Conservation (phyloP, 2,797 vertebrate species). For the Parauchenoglanis ngamensis region DNA sequence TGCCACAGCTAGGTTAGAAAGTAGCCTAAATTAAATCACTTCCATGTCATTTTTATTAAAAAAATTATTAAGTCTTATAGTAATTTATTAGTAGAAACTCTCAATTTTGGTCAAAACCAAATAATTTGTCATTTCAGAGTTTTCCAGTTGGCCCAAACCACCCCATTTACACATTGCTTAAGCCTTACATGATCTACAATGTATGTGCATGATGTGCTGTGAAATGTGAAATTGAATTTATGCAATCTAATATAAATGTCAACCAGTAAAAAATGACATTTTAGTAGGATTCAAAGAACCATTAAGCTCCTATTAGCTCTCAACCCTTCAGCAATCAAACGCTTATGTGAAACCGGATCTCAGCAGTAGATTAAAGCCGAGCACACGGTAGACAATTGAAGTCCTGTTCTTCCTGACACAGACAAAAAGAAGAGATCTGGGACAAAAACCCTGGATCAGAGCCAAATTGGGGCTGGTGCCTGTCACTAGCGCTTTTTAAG, state of each 20-base stretch:
- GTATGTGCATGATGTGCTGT: slow-evolving; percentile 7
- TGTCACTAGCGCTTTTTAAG: background rate
- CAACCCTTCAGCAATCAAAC: slow-evolving; percentile 14
- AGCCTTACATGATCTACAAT: slow-evolving; percentile 23
- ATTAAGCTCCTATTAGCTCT: slow-evolving; percentile 27
- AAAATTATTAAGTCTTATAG: too few species aligned
- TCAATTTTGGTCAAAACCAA: background rate
- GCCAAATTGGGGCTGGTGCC: background rate
- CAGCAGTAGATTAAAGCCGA: slow-evolving; percentile 6
- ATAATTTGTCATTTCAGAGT: background rate
- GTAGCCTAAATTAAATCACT: background rate
- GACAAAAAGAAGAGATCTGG: slow-evolving; percentile 9
- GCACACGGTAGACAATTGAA: background rate
- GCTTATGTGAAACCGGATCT: slow-evolving; percentile 1
- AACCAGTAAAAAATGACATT: slow-evolving; percentile 31
- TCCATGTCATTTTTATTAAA: background rate
- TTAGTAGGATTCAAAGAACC: slow-evolving; percentile 29
- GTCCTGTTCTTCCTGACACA: slow-evolving; percentile 9
- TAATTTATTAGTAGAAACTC: background rate
- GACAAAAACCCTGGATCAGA: slow-evolving; percentile 3
- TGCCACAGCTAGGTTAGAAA: background rate
- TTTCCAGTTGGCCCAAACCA: background rate
- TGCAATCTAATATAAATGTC: slow-evolving; percentile 28
- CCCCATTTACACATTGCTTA: background rate
- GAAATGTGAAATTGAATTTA: slow-evolving; percentile 25